Base-by-base conservation (phyloP, 2,888 invertebrate species). In the Heliothis peltigera region DNA sequence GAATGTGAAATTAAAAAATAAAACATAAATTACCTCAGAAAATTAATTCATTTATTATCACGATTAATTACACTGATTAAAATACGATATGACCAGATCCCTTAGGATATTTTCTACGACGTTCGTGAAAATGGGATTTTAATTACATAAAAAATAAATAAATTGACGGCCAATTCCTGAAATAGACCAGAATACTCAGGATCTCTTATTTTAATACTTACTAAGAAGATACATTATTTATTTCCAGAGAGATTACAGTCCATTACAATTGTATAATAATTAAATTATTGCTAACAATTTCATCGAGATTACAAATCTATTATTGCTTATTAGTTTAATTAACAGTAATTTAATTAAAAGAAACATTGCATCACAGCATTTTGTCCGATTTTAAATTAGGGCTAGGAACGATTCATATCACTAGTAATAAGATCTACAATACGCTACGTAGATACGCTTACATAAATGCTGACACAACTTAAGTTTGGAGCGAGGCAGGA, bases 331-430 rank as follows among this genome's bases (percentile, higher is more conserved):
- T 57, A 63, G 42, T 70, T 58, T 70, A 69, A 67, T 68, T 72
- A 77, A 73, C 68, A 78, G 66, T 70, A 72, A 64, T 70, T 69
- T 58, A 58, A n/a, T 66, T 74, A 68, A 75, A 79, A 71, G 53
- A 75, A 75, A 73, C 61, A 65, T 64, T 42, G 69, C 72, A 88
- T 88, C 87, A 88, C 88, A 88, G 84, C 82, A 77, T 69, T 80
- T 78, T 80, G 77, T 83, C 84, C 80, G 75, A 83, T 81, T 75
- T 77, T 79, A 70, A 76, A 79, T 75, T 75, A 67, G 76, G 79
- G 81, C 83, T 88, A 89, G 89, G 89, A 89, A 89, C 89, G 75
- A 83, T 81, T 79, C 55, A 82, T 81, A 81, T 79, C 74, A 80
- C 79, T 79, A 79, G 54, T 39, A 60, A 43, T 67, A 72, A 66